phyloP scores from a whole-genome alignment of 2,113 vertebrate genomes.

The Arizona elegans region DNA sequence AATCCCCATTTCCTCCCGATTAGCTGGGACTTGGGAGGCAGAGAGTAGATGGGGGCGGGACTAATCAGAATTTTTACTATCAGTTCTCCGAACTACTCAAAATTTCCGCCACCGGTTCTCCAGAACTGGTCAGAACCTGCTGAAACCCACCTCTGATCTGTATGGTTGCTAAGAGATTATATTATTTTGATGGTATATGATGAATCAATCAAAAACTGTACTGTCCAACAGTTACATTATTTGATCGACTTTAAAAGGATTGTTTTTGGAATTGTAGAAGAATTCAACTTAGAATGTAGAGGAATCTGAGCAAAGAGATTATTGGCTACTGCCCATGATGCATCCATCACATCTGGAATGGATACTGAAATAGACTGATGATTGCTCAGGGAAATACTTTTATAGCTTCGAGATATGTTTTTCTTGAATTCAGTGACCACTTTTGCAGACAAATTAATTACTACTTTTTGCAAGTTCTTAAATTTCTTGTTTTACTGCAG shows the following conservation, averaged over 20 bases:
- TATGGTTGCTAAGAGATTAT: background rate
- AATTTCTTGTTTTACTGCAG: constrained; percentile 17
- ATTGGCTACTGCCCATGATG: constrained; percentile 15
- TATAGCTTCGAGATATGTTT: constrained; percentile 30
- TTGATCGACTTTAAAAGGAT: background rate
- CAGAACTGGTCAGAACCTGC: no score
- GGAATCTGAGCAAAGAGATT: background rate
- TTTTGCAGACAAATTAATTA: constrained; percentile 43
- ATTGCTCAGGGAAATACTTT: constrained; percentile 17
- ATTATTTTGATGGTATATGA: background rate
- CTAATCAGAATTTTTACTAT: no score
- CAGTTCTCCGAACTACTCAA: no score
- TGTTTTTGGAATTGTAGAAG: background rate
- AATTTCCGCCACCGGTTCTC: no score
- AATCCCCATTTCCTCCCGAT: no score
- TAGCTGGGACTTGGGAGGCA: no score
- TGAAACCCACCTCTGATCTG: no score
- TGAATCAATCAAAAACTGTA: background rate
- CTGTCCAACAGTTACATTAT: background rate
- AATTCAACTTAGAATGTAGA: constrained; percentile 21
- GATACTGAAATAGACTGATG: constrained; percentile 7
- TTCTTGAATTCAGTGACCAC: constrained; percentile 33
- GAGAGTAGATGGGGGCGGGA: no score
- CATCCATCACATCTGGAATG: constrained; percentile 27
- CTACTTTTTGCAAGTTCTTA: constrained; percentile 13